Percentiles rank a stretch among this genome's conserved stretches.
Evolutionary conservation across 2,797 vertebrate genomes (phyloP).

Genomic region (Vireo griseus): DNA sequence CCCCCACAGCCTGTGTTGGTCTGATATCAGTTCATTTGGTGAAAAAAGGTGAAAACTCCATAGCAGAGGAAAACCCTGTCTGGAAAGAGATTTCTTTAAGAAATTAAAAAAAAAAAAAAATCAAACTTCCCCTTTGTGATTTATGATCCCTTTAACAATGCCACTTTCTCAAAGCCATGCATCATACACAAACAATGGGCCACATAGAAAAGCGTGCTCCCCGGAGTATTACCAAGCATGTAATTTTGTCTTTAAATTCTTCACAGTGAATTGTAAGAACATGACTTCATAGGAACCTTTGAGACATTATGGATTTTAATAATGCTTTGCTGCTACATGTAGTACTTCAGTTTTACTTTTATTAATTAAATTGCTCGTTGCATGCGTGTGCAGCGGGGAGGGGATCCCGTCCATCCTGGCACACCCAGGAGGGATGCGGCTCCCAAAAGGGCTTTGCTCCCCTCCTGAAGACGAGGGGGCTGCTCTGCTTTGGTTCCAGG

Average conservation of each 20-base stretch:
- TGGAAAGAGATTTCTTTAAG: neutral
- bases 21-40: neutral
- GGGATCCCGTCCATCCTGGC: slow-evolving; percentile 23
- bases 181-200: slow-evolving; percentile 70
- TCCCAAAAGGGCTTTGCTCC: neutral
- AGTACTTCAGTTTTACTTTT: slow-evolving; percentile 71
- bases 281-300: slow-evolving; percentile 77
- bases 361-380: slow-evolving; percentile 71
- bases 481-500: neutral
- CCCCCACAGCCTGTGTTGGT: accelerated
- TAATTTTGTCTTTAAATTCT: slow-evolving; percentile 79
- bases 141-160: slow-evolving; percentile 66
- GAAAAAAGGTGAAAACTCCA: neutral
- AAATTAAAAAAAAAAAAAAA: neutral
- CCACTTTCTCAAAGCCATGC: slow-evolving; percentile 67
- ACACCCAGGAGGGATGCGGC: neutral
- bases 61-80: slow-evolving; percentile 24
- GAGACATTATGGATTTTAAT: slow-evolving; percentile 75
- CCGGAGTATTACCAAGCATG: slow-evolving; percentile 69
- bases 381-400: neutral
- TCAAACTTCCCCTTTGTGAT: slow-evolving; percentile 40
- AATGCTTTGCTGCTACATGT: slow-evolving; percentile 68
- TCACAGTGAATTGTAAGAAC: slow-evolving; percentile 73
- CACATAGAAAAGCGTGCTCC: slow-evolving; percentile 62
- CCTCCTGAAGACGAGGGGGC: neutral